Evolutionary conservation across 2,888 invertebrate genomes (phyloP).

Genomic region (Thumatha senex): DNA sequence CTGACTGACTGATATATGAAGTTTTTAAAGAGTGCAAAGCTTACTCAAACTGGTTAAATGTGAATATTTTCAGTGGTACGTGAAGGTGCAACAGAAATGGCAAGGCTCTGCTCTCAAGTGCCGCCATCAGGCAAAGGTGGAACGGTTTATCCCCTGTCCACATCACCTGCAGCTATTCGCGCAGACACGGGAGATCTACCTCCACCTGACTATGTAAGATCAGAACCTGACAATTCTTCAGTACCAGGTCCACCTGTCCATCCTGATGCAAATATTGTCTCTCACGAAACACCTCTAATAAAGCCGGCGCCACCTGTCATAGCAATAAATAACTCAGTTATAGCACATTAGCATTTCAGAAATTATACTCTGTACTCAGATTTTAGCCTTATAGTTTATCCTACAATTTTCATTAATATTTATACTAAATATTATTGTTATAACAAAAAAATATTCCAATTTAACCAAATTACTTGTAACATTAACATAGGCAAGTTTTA

Average conservation of each 20-base stretch:
- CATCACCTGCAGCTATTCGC: slow-evolving; percentile 44
- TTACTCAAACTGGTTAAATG: too few species aligned
- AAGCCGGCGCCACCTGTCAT: background rate
- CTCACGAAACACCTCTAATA: background rate
- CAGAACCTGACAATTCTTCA: background rate
- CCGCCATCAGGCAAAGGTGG: slow-evolving; percentile 42
- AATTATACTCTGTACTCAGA: too few species aligned
- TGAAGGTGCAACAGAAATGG: slow-evolving; percentile 71
- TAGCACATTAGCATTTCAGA: slow-evolving; percentile 6
- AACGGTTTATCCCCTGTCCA: slow-evolving; percentile 51
- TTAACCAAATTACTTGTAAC: background rate
- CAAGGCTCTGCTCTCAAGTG: slow-evolving; percentile 60
- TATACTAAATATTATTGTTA: background rate
- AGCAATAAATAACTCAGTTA: background rate
- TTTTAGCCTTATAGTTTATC: too few species aligned
- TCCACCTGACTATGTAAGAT: background rate
- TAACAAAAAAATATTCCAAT: too few species aligned
- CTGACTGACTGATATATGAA: too few species aligned
- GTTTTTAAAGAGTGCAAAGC: too few species aligned
- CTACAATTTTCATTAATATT: too few species aligned
- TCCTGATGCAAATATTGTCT: background rate
- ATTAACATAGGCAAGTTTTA: background rate
- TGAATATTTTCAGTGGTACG: slow-evolving; percentile 58
- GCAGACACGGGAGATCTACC: slow-evolving; percentile 29
- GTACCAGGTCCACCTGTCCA: background rate